These are phyloP conservation scores for Muntiacus muntjak DNA, from an alignment of 2,113 vertebrate species.

Conservation along the genomic window DNA sequence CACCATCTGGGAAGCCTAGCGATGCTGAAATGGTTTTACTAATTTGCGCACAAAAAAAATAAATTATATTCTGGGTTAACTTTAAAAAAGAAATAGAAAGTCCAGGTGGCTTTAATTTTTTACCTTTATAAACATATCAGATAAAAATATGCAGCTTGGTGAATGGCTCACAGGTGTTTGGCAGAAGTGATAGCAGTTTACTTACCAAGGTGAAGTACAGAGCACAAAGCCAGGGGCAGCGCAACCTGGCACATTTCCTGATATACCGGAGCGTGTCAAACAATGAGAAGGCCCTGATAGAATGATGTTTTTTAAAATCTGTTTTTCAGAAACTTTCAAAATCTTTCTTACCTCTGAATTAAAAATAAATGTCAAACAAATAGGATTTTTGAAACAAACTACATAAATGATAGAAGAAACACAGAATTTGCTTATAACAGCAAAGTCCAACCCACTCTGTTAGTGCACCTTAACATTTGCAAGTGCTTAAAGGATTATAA, in stretches of 20 bases:
- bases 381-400: not conserved
- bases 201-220: constrained; percentile 22
- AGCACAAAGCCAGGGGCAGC: not conserved
- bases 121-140: not conserved
- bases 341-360: not conserved
- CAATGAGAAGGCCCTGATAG: not conserved
- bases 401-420: not conserved
- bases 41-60: not conserved
- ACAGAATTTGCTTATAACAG: not conserved
- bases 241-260: not conserved
- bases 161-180: constrained; percentile 44
- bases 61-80: not conserved
- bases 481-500: not conserved
- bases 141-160: constrained; percentile 27
- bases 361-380: not conserved
- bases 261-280: not conserved
- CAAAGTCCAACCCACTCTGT: not conserved
- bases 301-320: not conserved
- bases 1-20: not conserved
- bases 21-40: not conserved
- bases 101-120: not conserved
- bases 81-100: not conserved
- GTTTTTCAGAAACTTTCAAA: not conserved
- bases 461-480: not conserved
- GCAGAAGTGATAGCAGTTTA: constrained; percentile 22